These are phyloP conservation scores for Coenobita brevimanus DNA, from an alignment of 1,140 invertebrate species.

Conservation along the genomic window DNA sequence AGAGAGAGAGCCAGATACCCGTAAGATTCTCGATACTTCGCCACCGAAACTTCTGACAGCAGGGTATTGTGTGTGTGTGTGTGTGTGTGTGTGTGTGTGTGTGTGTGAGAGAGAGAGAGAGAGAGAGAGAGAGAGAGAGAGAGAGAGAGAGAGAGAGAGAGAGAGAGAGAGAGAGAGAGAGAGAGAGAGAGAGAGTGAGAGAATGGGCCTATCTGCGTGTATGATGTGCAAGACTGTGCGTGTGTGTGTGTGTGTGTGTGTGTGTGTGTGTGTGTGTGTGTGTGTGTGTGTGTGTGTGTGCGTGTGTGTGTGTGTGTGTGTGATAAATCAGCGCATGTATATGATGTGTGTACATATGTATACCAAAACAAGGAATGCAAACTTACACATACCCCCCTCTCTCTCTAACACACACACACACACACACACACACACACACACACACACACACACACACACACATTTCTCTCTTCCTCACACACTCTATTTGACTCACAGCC, in stretches of 20 bases:
- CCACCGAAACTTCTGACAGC: too few relatives aligned
- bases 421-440: too few relatives aligned
- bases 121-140: slow-evolving; percentile 4
- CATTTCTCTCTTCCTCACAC: too few relatives aligned
- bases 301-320: slow-evolving; percentile 24
- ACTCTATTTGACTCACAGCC: too few relatives aligned
- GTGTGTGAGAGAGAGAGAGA: slow-evolving; percentile 29
- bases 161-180: not conserved
- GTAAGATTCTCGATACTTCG: too few relatives aligned
- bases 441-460: too few relatives aligned
- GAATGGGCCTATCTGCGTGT: not conserved
- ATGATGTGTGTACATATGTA: not conserved
- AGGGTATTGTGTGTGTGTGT: too few relatives aligned
- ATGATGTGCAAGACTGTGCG: slow-evolving; percentile 9
- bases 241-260: slow-evolving; percentile 29
- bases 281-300: slow-evolving; percentile 32
- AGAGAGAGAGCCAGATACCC: not conserved
- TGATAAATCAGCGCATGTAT: not conserved
- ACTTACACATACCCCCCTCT: not conserved
- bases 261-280: slow-evolving; percentile 39
- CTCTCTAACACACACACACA: too few relatives aligned
- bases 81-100: slow-evolving; percentile 32
- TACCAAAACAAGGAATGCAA: not conserved
- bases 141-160: too few relatives aligned
- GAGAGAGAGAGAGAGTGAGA: not conserved